These are phyloP conservation scores for Camelus bactrianus DNA, from an alignment of 2,113 vertebrate genomes.

Conservation along the genomic window DNA sequence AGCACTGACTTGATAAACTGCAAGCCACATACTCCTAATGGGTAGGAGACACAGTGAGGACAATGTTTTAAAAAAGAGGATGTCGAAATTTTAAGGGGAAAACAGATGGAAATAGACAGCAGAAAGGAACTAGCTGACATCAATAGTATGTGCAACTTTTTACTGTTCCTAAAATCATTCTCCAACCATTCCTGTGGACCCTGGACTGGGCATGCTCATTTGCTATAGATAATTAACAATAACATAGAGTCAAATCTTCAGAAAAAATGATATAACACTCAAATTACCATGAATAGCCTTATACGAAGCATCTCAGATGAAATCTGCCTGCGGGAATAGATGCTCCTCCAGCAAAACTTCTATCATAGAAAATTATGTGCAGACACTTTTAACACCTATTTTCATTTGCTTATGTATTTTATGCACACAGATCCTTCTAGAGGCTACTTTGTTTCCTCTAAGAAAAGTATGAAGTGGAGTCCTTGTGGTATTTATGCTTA, in stretches of 20 bases:
- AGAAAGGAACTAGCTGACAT: background rate
- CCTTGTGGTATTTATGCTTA: constrained; percentile 70
- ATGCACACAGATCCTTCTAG: constrained; percentile 38
- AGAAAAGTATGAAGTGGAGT: constrained; percentile 30
- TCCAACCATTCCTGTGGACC: background rate
- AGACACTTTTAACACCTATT: constrained; percentile 7
- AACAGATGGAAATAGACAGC: background rate
- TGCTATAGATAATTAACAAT: background rate
- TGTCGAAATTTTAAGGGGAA: background rate
- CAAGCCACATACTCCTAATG: background rate
- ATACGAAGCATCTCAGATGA: background rate
- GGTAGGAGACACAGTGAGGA: background rate
- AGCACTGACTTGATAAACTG: background rate
- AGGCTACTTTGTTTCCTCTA: constrained; percentile 18
- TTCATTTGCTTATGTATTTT: constrained; percentile 46
- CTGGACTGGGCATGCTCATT: background rate
- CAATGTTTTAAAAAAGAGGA: constrained; percentile 15
- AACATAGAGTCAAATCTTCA: background rate
- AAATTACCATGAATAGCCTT: background rate
- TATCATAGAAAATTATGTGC: background rate
- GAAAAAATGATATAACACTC: background rate
- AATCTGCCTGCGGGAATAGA: background rate
- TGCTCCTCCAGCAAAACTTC: background rate
- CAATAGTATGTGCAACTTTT: background rate
- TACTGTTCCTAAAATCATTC: background rate